These are phyloP conservation scores for Lytechinus variegatus DNA, from an alignment of 35 echinoderm and acorn worm species.

Conservation along the genomic window DNA sequence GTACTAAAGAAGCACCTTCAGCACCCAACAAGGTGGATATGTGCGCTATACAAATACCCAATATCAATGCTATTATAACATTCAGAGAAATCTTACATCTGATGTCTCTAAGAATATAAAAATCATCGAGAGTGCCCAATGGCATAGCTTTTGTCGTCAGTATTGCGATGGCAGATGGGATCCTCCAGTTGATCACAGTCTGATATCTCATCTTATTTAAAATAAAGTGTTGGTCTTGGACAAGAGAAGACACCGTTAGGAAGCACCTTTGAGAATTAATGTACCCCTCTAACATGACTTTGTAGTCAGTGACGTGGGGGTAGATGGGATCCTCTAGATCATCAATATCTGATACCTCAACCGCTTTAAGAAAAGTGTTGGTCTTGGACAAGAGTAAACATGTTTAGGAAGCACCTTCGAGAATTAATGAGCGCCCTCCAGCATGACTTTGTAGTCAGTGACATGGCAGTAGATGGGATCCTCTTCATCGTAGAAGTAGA, in stretches of 20 bases:
- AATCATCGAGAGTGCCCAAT: conserved; percentile 38
- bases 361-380: conserved; percentile 70
- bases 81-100: too few species aligned
- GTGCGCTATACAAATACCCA: too few species aligned
- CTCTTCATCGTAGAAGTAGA: conserved; percentile 59
- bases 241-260: too few species aligned
- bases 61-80: too few species aligned
- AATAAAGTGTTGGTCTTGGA: conserved; percentile 44
- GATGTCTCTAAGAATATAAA: not conserved
- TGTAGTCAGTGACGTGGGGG: conserved; percentile 82
- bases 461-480: conserved; percentile 74
- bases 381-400: not conserved
- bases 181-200: conserved; percentile 70
- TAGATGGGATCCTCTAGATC: conserved; percentile 83
- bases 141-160: conserved; percentile 83
- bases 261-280: not conserved
- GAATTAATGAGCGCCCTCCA: conserved; percentile 66
- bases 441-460: conserved; percentile 86
- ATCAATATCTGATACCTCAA: conserved; percentile 53
- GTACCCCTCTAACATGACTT: conserved; percentile 67
- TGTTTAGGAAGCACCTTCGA: too few species aligned
- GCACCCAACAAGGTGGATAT: too few species aligned
- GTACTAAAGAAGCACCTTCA: too few species aligned
- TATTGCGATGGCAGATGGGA: conserved; percentile 71
- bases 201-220: conserved; percentile 69